Evolutionary conservation across 1,140 invertebrate genomes (phyloP).

Genomic region (Ceratina japonica): DNA sequence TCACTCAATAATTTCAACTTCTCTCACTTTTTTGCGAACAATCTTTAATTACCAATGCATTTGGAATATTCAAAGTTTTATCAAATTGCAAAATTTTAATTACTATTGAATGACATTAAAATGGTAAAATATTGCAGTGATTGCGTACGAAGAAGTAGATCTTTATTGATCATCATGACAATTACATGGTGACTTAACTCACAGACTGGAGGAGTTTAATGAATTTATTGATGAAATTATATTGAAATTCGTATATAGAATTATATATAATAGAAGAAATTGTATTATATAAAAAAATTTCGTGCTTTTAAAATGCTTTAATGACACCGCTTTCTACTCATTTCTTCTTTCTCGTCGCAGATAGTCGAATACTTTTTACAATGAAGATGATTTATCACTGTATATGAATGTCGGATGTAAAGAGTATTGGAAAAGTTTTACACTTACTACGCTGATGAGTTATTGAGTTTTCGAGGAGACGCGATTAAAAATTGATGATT

Average conservation of each 20-base stretch:
- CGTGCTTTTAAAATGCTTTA: background rate
- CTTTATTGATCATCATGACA: background rate
- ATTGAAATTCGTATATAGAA: too few relatives aligned
- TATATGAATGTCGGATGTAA: background rate
- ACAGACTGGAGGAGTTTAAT: too few relatives aligned
- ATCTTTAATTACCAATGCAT: too few relatives aligned
- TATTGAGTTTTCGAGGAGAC: background rate
- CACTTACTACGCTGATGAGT: constrained; percentile 5
- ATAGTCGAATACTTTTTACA: background rate
- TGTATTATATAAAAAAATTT: too few relatives aligned
- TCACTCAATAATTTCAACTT: too few relatives aligned
- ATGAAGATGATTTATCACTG: background rate
- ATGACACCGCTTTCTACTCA: background rate
- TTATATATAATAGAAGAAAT: too few relatives aligned
- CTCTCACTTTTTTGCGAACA: too few relatives aligned
- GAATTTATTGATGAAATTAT: background rate
- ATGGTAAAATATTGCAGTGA: too few relatives aligned
- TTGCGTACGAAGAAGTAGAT: too few relatives aligned
- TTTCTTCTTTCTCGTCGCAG: background rate
- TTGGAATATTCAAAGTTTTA: too few relatives aligned
- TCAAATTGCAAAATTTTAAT: too few relatives aligned
- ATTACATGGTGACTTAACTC: background rate
- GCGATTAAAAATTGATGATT: constrained; percentile 21
- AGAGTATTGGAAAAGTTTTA: constrained; percentile 18
- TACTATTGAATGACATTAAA: too few relatives aligned